phyloP scores from a whole-genome alignment of 2,888 invertebrate genomes.

The Ferrisia virgata region DNA sequence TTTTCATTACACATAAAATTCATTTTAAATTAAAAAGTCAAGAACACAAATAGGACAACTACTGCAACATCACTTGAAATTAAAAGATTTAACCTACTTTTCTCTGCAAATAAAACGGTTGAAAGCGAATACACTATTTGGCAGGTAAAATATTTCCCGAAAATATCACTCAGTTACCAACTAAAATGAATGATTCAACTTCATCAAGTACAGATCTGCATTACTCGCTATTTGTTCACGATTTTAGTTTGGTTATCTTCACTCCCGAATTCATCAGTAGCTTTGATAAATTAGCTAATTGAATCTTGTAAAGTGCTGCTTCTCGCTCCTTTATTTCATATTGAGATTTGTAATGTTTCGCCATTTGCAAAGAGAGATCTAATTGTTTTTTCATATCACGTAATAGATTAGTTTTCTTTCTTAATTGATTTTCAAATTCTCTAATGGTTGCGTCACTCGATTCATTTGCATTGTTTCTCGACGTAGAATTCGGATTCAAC shows the following conservation, averaged over 20 bases:
- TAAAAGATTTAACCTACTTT: too few species aligned
- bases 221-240: background rate
- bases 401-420: background rate
- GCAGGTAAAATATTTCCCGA: background rate
- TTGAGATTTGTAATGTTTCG: slow-evolving; percentile 13
- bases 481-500: background rate
- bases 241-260: background rate
- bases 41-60: background rate
- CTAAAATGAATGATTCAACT: background rate
- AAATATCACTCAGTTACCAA: background rate
- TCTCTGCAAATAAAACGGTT: too few species aligned
- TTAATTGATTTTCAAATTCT: background rate
- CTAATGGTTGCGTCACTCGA: background rate
- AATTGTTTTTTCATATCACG: slow-evolving; percentile 24
- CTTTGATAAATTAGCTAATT: slow-evolving; percentile 31
- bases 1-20: background rate
- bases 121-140: too few species aligned
- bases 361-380: background rate
- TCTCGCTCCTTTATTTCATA: slow-evolving; percentile 35
- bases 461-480: background rate
- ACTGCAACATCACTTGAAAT: background rate
- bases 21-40: background rate
- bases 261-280: slow-evolving; percentile 3
- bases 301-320: slow-evolving; percentile 21
- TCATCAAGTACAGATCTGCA: background rate